A percentile compares a stretch with the other conserved stretches of the same genome.
phyloP scores from a whole-genome alignment of 2,888 invertebrate species.

The Pyrrhia umbra region DNA sequence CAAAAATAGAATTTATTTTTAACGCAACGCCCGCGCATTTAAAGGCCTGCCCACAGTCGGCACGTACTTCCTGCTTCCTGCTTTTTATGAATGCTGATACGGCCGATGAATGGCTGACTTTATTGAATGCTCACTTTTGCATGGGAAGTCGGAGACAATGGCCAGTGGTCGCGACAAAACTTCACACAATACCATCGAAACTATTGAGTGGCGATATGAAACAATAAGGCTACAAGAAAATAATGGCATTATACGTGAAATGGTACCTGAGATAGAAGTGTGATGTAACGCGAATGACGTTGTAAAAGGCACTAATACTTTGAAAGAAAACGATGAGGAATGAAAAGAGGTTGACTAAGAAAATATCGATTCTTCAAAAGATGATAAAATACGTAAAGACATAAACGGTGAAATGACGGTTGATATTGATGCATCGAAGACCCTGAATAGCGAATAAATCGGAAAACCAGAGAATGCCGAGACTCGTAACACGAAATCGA shows the following conservation, averaged over 20 bases:
- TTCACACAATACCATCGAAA: slow-evolving; percentile 58
- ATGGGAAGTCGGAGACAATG: slow-evolving; percentile 63
- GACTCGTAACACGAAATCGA: slow-evolving; percentile 2
- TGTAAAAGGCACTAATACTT: slow-evolving; percentile 3
- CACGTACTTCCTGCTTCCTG: slow-evolving; percentile 86
- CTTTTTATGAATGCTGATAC: slow-evolving; percentile 75
- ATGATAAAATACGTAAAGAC: not conserved
- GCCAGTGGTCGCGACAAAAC: slow-evolving; percentile 50
- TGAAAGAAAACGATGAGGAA: not conserved
- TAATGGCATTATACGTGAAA: slow-evolving; percentile 17
- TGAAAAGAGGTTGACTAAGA: not conserved
- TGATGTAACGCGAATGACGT: slow-evolving; percentile 11
- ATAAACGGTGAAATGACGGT: not conserved
- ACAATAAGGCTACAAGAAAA: slow-evolving; percentile 50
- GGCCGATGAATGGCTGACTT: slow-evolving; percentile 66
- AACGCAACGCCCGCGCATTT: slow-evolving; percentile 65
- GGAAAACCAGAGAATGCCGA: not conserved
- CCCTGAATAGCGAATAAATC: not conserved
- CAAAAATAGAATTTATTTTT: slow-evolving; percentile 63
- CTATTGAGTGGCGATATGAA: slow-evolving; percentile 52
- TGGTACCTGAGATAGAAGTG: slow-evolving; percentile 7
- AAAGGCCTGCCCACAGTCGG: slow-evolving; percentile 76
- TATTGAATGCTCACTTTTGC: slow-evolving; percentile 74
- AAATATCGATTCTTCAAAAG: not conserved
- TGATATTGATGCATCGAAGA: not conserved